These are phyloP conservation scores for Netelia melanura DNA, from an alignment of 2,888 invertebrate genomes.

Conservation along the genomic window DNA sequence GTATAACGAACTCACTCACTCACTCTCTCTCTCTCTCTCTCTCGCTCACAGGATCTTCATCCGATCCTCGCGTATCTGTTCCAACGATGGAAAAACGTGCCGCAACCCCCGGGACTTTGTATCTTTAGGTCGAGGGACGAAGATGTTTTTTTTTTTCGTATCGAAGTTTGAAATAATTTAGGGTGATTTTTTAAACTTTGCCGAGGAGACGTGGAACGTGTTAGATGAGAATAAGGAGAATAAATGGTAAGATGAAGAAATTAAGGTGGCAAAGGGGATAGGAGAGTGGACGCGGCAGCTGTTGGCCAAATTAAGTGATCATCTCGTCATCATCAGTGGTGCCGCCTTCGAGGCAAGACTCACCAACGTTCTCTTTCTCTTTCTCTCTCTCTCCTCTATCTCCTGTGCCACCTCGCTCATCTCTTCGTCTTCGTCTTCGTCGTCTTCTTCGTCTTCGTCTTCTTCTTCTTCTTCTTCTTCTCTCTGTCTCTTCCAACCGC, in stretches of 20 bases:
- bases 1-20: conserved; percentile 55
- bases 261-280: conserved; percentile 66
- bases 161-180: neutral
- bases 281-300: conserved; percentile 79
- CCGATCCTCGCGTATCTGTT: neutral
- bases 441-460: conserved; percentile 49
- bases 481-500: conserved; percentile 70
- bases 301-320: conserved; percentile 85
- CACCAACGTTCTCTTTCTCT: conserved; percentile 47
- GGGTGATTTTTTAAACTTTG: neutral
- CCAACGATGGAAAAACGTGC: neutral
- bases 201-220: conserved; percentile 68
- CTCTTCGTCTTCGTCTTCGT: conserved; percentile 39
- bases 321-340: conserved; percentile 84
- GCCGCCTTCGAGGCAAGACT: conserved; percentile 79
- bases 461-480: conserved; percentile 46
- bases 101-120: neutral
- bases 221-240: conserved; percentile 37
- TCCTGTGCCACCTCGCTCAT: neutral
- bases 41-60: neutral
- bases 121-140: neutral
- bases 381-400: conserved; percentile 23
- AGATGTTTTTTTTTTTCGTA: neutral
- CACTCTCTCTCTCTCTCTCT: too few species aligned
- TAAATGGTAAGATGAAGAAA: conserved; percentile 68